Percentiles rank a stretch among this genome's conserved stretches.
phyloP scores from a whole-genome alignment of 2,797 vertebrate genomes.

The Benthosema pterotum region DNA sequence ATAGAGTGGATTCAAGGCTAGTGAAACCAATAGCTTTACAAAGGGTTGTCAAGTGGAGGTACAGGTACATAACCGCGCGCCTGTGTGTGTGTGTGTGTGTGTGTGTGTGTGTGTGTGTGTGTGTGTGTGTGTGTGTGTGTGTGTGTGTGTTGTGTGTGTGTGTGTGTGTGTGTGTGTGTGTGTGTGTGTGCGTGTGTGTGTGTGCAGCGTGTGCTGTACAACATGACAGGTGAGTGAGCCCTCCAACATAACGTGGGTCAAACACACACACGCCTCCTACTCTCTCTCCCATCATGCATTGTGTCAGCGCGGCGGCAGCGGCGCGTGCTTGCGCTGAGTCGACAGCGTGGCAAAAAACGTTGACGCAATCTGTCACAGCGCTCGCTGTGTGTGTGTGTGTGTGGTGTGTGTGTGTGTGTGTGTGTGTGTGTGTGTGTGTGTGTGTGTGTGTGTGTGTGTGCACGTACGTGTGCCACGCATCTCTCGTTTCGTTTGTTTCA shows the following conservation, averaged over 20 bases:
- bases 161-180: no score
- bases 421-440: no score
- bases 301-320: constrained; percentile 38
- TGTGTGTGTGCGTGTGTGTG: not conserved
- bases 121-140: not conserved
- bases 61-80: not conserved
- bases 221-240: constrained; percentile 55
- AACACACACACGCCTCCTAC: constrained; percentile 43
- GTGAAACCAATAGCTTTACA: constrained; percentile 5
- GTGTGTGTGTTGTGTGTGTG: no score
- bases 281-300: constrained; percentile 53
- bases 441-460: no score
- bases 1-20: not conserved
- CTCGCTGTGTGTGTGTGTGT: not conserved
- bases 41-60: constrained; percentile 3
- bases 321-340: constrained; percentile 7
- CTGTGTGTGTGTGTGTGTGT: constrained; percentile 6
- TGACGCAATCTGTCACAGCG: constrained; percentile 44
- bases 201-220: constrained; percentile 1
- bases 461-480: no score
- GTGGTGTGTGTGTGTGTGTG: constrained; percentile 1
- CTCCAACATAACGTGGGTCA: constrained; percentile 48
- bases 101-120: not conserved
- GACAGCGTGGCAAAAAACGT: constrained; percentile 25
- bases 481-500: constrained; percentile 55